Base-by-base conservation (phyloP, 2,797 vertebrate species). In the Salmo trutta region DNA sequence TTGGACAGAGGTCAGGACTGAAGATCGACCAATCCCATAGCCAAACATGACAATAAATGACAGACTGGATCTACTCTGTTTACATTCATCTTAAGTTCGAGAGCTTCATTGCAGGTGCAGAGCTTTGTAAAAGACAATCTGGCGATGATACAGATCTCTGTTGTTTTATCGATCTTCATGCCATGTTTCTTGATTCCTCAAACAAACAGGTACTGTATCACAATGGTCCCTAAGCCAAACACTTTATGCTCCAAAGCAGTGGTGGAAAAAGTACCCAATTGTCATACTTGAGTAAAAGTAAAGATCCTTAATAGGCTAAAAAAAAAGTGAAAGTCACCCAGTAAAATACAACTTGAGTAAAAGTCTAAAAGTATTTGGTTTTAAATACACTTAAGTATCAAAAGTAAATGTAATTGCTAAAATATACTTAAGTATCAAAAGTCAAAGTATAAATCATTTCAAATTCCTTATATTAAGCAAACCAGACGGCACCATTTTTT, bases 211-310 rank as follows among this genome's bases (percentile, higher is more conserved):
- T 41, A 41, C 41, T 10, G 8, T 10, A 2, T 41, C 41, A 41
- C 41, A 47, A 53, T 87, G 87, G 88, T 83, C 82, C 81, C 75
- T 75, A 79, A 83, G 77, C 65, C 75, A 88, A 89, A 89, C 82
- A 86, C 76, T 83, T 47, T 47, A 83, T 79, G 79, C 52, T 24
- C 33, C 31, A 71, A 76, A 68, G 73, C 47, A 77, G 80, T 69
- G 65, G 64, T 73, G 41, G 41, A 47, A 47, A 47, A 47, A 47
- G 8, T 10, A 47, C 41, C 41, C 41, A 47, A 10, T 47, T 47
- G 41, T 47, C 10, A 41, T 33, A 33, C 33, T 33, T 33, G 33
- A 33, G 33, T 33, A 33, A 33, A 33, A 33, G 33, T 33, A 36
- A 36, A 36, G 33, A 36, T 36, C 1, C 33, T 7, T 7, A 36